phyloP scores from a whole-genome alignment of 2,888 invertebrate genomes.

The Tuberolachnus salignus region DNA sequence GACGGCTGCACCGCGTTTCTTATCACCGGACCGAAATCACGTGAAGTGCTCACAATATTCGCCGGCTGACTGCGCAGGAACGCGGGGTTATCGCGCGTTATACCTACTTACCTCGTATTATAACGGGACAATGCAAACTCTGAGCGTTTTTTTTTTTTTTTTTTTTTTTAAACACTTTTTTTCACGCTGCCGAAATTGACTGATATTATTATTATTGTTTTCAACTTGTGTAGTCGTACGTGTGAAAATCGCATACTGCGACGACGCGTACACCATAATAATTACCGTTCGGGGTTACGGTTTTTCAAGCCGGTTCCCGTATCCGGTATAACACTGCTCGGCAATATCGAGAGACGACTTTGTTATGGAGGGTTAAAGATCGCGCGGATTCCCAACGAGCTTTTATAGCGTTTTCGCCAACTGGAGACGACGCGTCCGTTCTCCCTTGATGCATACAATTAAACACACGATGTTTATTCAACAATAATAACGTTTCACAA shows the following conservation, averaged over 20 bases:
- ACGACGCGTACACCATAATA: background rate
- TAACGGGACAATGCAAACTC: slow-evolving; percentile 13
- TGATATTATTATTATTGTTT: slow-evolving; percentile 41
- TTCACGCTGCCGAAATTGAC: background rate
- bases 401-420: too few relatives aligned
- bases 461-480: too few relatives aligned
- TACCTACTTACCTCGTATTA: background rate
- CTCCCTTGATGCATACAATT: too few relatives aligned
- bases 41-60: slow-evolving; percentile 27
- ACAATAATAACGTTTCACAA: too few relatives aligned
- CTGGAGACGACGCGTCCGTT: too few relatives aligned
- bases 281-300: background rate
- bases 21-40: slow-evolving; percentile 33
- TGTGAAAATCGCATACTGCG: slow-evolving; percentile 15
- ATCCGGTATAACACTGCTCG: too few relatives aligned
- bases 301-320: background rate
- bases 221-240: slow-evolving; percentile 40
- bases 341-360: too few relatives aligned
- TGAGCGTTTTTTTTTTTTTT: background rate
- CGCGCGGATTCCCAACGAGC: too few relatives aligned
- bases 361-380: too few relatives aligned
- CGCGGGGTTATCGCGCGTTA: slow-evolving; percentile 34
- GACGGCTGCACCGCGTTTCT: background rate
- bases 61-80: slow-evolving; percentile 27
- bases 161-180: slow-evolving; percentile 4